phyloP scores from a whole-genome alignment of 1,140 invertebrate species.

The Zaprionus lachaisei region DNA sequence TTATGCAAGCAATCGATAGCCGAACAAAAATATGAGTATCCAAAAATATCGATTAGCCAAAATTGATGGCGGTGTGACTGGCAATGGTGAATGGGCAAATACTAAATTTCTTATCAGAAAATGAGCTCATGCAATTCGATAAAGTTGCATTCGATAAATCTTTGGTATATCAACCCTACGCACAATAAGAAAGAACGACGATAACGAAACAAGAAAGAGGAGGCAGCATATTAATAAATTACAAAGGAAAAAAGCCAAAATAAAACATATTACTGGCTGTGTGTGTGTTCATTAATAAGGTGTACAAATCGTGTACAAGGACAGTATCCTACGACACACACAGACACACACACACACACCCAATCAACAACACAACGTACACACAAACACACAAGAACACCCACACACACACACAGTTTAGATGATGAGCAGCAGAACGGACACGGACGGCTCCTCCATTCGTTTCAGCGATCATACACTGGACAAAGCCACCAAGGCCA shows the following conservation, averaged over 20 bases:
- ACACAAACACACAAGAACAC: constrained; percentile 39
- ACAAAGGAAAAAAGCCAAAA: constrained; percentile 67
- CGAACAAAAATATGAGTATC: not conserved
- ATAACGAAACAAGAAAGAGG: constrained; percentile 67
- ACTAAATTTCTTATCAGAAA: constrained; percentile 33
- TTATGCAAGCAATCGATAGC: not conserved
- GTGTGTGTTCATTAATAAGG: constrained; percentile 69
- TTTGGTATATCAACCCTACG: constrained; percentile 39
- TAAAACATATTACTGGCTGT: constrained; percentile 51
- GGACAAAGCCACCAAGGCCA: constrained; percentile 99
- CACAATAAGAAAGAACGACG: constrained; percentile 61
- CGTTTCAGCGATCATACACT: constrained; percentile 97
- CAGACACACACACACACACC: constrained; percentile 51
- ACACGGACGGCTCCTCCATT: constrained; percentile 86
- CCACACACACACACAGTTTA: constrained; percentile 62
- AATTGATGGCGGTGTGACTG: constrained; percentile 6
- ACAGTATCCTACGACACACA: constrained; percentile 46
- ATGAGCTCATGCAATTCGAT: constrained; percentile 47
- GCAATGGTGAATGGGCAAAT: constrained; percentile 1
- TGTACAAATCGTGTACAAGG: constrained; percentile 57
- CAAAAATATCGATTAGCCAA: not conserved
- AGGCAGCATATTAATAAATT: constrained; percentile 77
- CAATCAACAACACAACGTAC: constrained; percentile 45
- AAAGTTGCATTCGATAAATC: constrained; percentile 30
- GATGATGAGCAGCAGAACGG: constrained; percentile 82